Evolutionary conservation across 2,888 invertebrate genomes (phyloP), one percentile per base, ranked within the genome.

Genomic region (Drosophila cyrtoloma): DNA sequence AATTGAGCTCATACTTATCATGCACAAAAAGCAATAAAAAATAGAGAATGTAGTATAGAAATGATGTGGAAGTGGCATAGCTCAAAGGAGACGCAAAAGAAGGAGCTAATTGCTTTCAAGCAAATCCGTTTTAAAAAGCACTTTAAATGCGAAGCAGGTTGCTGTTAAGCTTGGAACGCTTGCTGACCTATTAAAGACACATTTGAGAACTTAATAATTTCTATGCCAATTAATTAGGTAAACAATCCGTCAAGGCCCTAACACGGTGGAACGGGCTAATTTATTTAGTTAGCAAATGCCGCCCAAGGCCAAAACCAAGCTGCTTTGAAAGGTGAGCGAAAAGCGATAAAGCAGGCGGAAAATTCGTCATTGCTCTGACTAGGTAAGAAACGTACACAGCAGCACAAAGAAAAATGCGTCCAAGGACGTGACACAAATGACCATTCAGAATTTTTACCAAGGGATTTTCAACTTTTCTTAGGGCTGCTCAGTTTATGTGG

Each of bases 91-190:
- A 50, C 44, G 52, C 30, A 37, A n/a, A 30, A 30, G 39, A 35
- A 50, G 52, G 33, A 71, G 26, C 42, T 82, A 89, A 90, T 82
- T 74, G 86, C 82, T 65, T 87, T 78, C 53, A 60, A 28, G 57
- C 37, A 77, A 85, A 77, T 75, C 61, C 71, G 62, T 61, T 75
- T 75, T 67, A 59, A 76, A 82, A 71, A 82, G 60, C 77, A 82
- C 78, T 88, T 80, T 90, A 85, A 80, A 80, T 90, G 83, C 83
- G 73, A 82, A 77, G 50, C 77, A 75, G 72, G 44, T 63, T 39
- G 28, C 47, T 53, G 44, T 32, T 66, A 61, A 61, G 57, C 26
- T 39, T 19, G 35, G 22, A 30, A 47, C 12, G 44, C 19, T 7
- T 12, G 26, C 12, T 51, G 42, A 33, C 55, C 16, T 14, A 59